Percentiles rank a stretch among this genome's conserved stretches.
These are phyloP conservation scores for Ladona fulva DNA, from an alignment of 1,140 invertebrate genomes.

Conservation along the genomic window DNA sequence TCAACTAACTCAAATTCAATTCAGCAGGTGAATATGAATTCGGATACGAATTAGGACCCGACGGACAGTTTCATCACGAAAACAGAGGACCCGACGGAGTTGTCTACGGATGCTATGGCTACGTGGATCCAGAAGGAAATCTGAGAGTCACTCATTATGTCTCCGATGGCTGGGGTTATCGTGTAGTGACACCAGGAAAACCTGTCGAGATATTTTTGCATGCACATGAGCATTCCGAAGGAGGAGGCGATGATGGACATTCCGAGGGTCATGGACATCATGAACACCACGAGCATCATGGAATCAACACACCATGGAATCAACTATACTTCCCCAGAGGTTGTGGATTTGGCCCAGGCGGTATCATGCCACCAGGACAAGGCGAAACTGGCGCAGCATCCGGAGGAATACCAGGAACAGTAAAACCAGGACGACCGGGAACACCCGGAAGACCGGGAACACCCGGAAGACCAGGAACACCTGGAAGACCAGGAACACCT, in stretches of 20 bases:
- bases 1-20: too few relatives aligned
- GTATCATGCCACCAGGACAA: constrained; percentile 23
- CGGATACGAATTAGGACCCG: constrained; percentile 59
- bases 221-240: constrained; percentile 28
- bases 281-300: constrained; percentile 40
- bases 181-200: constrained; percentile 55
- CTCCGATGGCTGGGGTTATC: constrained; percentile 65
- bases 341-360: constrained; percentile 41
- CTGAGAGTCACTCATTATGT: constrained; percentile 62
- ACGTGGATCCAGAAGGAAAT: constrained; percentile 55
- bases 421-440: constrained; percentile 18
- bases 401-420: constrained; percentile 27
- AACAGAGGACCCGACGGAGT: constrained; percentile 58
- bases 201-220: constrained; percentile 57
- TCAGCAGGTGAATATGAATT: constrained; percentile 55
- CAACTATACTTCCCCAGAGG: constrained; percentile 51
- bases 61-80: constrained; percentile 71
- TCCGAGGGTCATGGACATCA: constrained; percentile 24
- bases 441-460: constrained; percentile 25
- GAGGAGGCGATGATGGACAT: constrained; percentile 15
- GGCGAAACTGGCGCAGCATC: constrained; percentile 19
- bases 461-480: constrained; percentile 29
- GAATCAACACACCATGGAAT: constrained; percentile 46
- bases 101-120: constrained; percentile 70
- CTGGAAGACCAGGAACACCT: constrained; percentile 10